Conservation (phyloP, 2,888 invertebrate genomes). For the Drepanosiphum platanoidis region DNA sequence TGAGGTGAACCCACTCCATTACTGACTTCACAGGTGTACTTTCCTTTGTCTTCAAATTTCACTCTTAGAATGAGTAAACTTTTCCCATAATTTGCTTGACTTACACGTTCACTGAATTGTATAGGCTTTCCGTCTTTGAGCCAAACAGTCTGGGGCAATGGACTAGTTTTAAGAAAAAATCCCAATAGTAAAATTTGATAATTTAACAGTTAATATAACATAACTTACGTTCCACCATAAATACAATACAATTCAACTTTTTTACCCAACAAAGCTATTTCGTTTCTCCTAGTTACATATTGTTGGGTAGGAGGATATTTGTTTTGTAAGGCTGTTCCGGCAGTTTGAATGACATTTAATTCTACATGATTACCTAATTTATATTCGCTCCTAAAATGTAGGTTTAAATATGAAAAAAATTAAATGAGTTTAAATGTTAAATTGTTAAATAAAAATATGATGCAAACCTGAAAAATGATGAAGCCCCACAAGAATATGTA, state of each 20-base stretch:
- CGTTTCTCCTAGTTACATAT: conserved; percentile 87
- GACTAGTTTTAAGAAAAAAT: too few species aligned
- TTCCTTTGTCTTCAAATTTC: conserved; percentile 87
- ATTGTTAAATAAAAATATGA: neutral
- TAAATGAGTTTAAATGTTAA: neutral
- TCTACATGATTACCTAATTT: conserved; percentile 87
- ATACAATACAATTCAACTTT: conserved; percentile 92
- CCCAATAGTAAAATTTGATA: neutral
- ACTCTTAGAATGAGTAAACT: conserved; percentile 88
- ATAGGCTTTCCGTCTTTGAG: conserved; percentile 80
- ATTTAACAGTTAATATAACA: neutral
- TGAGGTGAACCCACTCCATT: conserved; percentile 89
- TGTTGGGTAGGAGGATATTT: conserved; percentile 80
- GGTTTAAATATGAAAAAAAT: too few species aligned
- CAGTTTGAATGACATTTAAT: conserved; percentile 81
- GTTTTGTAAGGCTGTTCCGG: conserved; percentile 81
- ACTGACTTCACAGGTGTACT: conserved; percentile 92
- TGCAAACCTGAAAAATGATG: conserved; percentile 78
- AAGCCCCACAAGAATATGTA: conserved; percentile 93
- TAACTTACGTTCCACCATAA: conserved; percentile 91
- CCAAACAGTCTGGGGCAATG: conserved; percentile 94
- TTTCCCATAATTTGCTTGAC: conserved; percentile 93
- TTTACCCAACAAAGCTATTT: conserved; percentile 85
- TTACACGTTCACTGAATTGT: conserved; percentile 77
- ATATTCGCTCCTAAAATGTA: conserved; percentile 88